These are phyloP conservation scores for Nomada ferruginata DNA, from an alignment of 2,888 invertebrate species.

Conservation along the genomic window DNA sequence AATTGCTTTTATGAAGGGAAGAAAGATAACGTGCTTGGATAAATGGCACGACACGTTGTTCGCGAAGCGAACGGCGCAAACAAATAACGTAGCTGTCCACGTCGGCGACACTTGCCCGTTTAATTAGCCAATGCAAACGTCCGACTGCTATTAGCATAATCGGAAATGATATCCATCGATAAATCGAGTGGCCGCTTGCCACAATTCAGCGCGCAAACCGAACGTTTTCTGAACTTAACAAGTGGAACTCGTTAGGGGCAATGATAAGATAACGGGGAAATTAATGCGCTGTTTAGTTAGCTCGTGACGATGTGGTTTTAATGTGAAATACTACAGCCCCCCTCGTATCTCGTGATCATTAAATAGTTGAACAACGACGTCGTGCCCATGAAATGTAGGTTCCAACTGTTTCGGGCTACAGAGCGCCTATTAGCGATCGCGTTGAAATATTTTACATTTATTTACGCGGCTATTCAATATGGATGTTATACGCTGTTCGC, in stretches of 20 bases:
- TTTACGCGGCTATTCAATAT: slow-evolving; percentile 4
- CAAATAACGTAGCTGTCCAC: slow-evolving; percentile 59
- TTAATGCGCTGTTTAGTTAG: slow-evolving; percentile 49
- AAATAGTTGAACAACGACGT: slow-evolving; percentile 29
- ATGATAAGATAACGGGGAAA: slow-evolving; percentile 58
- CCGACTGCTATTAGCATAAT: slow-evolving; percentile 63
- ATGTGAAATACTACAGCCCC: slow-evolving; percentile 43
- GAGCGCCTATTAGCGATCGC: slow-evolving; percentile 18
- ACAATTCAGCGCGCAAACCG: slow-evolving; percentile 36
- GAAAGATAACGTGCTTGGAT: slow-evolving; percentile 12
- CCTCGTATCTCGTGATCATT: slow-evolving; percentile 38
- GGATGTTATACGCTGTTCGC: neutral
- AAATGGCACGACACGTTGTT: slow-evolving; percentile 42
- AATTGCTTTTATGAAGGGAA: slow-evolving; percentile 14
- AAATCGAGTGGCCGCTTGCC: slow-evolving; percentile 43
- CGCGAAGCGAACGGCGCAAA: slow-evolving; percentile 57
- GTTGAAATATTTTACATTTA: slow-evolving; percentile 16
- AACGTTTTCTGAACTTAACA: slow-evolving; percentile 49
- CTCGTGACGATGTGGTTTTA: slow-evolving; percentile 38
- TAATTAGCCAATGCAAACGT: slow-evolving; percentile 43
- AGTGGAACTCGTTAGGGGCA: slow-evolving; percentile 55
- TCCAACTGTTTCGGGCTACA: slow-evolving; percentile 14
- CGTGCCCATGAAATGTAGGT: slow-evolving; percentile 15
- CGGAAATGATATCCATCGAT: slow-evolving; percentile 63
- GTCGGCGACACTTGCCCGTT: slow-evolving; percentile 44